phyloP scores from a whole-genome alignment of 2,113 vertebrate genomes.

The Potamarius usumacintae region DNA sequence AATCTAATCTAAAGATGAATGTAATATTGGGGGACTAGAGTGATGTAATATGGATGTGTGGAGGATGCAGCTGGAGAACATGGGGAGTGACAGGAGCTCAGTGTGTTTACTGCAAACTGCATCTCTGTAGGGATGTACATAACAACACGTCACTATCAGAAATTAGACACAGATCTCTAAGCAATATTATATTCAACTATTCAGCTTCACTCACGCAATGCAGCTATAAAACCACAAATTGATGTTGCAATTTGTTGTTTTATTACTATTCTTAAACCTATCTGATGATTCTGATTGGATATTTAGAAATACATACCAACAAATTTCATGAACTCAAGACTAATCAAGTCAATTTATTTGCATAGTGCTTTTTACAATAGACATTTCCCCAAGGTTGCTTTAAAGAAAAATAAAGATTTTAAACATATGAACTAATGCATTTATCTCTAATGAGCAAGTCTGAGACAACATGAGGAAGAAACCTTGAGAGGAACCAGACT shows the following conservation, averaged over 20 bases:
- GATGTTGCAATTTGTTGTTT: neutral
- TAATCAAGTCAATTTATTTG: neutral
- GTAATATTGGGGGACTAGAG: neutral
- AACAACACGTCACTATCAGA: neutral
- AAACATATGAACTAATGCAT: too few species aligned
- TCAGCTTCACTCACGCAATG: slow-evolving; percentile 7
- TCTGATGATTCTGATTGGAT: neutral
- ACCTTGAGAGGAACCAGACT: too few species aligned
- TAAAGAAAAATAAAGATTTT: too few species aligned
- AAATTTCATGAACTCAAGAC: neutral
- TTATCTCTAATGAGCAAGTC: too few species aligned
- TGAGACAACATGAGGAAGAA: too few species aligned
- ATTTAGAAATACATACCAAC: neutral
- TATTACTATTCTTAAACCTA: neutral
- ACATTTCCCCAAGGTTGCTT: too few species aligned
- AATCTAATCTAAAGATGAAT: neutral
- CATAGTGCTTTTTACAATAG: too few species aligned
- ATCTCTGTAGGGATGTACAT: slow-evolving; percentile 12
- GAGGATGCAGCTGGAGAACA: slow-evolving; percentile 24
- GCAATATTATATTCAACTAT: neutral
- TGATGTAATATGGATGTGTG: slow-evolving; percentile 25
- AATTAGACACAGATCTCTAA: slow-evolving; percentile 5
- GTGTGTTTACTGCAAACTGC: slow-evolving; percentile 23
- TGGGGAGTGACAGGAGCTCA: slow-evolving; percentile 24
- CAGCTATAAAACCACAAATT: neutral